Base-by-base conservation (phyloP, 2,797 vertebrate species). In the Scleropages formosus region DNA sequence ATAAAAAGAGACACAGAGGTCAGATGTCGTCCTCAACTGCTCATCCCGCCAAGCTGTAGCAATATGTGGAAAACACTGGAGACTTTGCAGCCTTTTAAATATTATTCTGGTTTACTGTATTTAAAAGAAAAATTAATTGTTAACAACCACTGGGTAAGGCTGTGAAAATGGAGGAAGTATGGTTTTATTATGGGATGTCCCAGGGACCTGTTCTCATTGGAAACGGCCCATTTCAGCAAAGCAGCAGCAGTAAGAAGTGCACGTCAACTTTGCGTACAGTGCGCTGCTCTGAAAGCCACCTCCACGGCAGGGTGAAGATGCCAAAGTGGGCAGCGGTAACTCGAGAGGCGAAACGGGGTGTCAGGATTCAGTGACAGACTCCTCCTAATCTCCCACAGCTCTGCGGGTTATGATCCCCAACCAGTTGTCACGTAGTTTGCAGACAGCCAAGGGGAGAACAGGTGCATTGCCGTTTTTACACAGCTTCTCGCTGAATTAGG, bases 401-500 rank as follows among this genome's bases (percentile, higher is more conserved):
- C 68, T 61, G 64, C n/a, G 62, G 74, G 70, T 79, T 78, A 73
- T 22, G 80, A 73, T 73, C 22, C 44, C 61, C 79, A 76, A 75
- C 71, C 82, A 84, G 86, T 85, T 84, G 84, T 84, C 78, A 82
- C 80, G 82, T 72, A 80, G 76, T 83, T 81, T 72, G 64, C 61
- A 75, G 62, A 53, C 68, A 81, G 78, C 79, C 82, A 80, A 77
- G 81, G 78, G 71, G 79, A 75, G 65, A 88, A 88, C 89, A 90
- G 89, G 88, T 91, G 89, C 68, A 73, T 51, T 72, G 75, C 56
- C 56, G 67, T 84, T 83, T 88, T 77, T 76, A 81, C 62, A 69
- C n/a, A 44, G 64, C 59, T 56, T 73, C 74, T 47, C 75, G 73
- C 24, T 47, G 51, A 69, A 68, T 24, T 20, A 58, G 69, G 60